A percentile compares a stretch with the other conserved stretches of the same genome.
phyloP scores from a whole-genome alignment of 2,113 vertebrate species.

The Hippocampus abdominalis region DNA sequence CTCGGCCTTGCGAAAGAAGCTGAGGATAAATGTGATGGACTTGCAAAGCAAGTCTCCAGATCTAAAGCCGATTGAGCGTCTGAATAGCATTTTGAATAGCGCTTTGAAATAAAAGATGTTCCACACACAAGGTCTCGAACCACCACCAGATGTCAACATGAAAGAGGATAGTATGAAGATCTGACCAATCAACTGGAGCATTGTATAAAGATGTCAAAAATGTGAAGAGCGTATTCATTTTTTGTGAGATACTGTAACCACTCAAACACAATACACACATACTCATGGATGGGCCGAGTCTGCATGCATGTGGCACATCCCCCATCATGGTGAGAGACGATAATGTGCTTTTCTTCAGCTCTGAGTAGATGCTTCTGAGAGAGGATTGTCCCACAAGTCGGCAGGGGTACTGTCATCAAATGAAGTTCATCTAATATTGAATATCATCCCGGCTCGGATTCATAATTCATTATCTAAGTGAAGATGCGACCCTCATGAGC shows the following conservation, averaged over 20 bases:
- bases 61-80: neutral
- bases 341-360: constrained; percentile 59
- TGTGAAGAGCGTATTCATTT: too few species aligned
- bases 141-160: too few species aligned
- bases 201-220: too few species aligned
- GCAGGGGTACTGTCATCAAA: constrained; percentile 55
- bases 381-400: constrained; percentile 57
- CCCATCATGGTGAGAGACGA: constrained; percentile 60
- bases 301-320: neutral
- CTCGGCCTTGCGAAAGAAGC: neutral
- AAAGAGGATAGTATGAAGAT: too few species aligned
- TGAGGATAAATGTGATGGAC: neutral
- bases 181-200: too few species aligned
- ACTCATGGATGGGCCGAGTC: too few species aligned
- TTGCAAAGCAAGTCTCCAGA: neutral
- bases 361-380: constrained; percentile 42
- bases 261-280: too few species aligned
- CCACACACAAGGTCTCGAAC: neutral
- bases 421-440: constrained; percentile 73
- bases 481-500: constrained; percentile 66
- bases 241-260: too few species aligned
- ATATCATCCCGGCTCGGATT: constrained; percentile 62
- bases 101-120: neutral
- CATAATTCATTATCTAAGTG: constrained; percentile 73
- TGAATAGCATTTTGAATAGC: neutral